Base-by-base conservation (phyloP, 2,888 invertebrate species). In the Agrotis exclamationis region DNA sequence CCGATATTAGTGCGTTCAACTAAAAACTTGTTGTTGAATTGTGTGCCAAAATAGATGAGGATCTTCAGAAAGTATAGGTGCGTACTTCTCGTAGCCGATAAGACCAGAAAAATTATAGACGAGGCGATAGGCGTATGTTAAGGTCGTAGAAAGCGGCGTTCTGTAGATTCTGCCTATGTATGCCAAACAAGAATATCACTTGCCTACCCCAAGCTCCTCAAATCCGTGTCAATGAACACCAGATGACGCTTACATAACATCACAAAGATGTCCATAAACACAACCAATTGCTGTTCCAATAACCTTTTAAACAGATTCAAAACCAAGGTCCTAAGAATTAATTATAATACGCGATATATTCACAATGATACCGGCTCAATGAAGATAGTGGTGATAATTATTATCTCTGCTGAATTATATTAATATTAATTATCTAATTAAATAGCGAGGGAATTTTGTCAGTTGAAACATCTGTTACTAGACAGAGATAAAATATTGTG, bases 311-410 rank as follows among this genome's bases (percentile, higher is more conserved):
- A 67, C 62, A 63, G 28, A 63, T 22, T 54, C 60, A 66, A 74
- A 79, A 59, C 56, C 80, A 80, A 80, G 77, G 77, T 64, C 68
- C 33, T 22, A 39, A 3, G 59, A 45, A 50, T 80, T 64, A 39
- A 64, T 75, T 48, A 48, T 28, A 63, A 58, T 20, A 53, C 9
- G 48, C n/a, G 44, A 69, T 54, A 57, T 14, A 64, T 64, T 75
- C 20, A 20, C 69, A 48, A 62, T 14, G 28, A 69, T 33, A 51
- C 63, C 39, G 44, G 53, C 53, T 48, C 13, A 7, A 20, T 50
- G 45, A 53, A 63, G 70, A 71, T 80, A 70, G 20, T 24, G 22
- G 11, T 3, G 39, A 44, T 63, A 62, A 53, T 63, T 13, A 80
- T 59, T 54, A 68, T 48, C 51, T 28, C 18, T 9, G 24, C 39